Conservation (phyloP, 2,888 invertebrate genomes). For the Arctia plantaginis region DNA sequence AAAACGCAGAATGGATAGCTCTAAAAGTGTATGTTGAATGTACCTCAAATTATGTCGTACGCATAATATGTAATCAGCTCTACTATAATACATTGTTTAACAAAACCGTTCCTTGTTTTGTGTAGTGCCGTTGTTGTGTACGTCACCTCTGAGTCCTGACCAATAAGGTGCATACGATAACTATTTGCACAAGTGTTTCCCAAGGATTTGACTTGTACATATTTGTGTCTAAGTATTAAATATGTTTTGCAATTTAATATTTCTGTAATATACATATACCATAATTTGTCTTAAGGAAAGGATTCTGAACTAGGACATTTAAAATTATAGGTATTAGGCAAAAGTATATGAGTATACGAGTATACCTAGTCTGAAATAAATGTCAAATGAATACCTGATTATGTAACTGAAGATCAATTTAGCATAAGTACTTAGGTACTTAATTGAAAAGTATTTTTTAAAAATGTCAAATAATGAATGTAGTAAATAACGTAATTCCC, state of each 20-base stretch:
- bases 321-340: too few species aligned
- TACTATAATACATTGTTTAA: slow-evolving; percentile 18
- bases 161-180: slow-evolving; percentile 69
- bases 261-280: neutral
- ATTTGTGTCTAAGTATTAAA: neutral
- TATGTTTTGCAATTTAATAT: neutral
- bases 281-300: neutral
- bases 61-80: neutral
- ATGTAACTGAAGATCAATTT: neutral
- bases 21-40: neutral
- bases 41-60: neutral
- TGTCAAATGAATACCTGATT: neutral
- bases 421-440: neutral
- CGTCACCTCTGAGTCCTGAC: slow-evolving; percentile 45
- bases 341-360: too few species aligned
- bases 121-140: slow-evolving; percentile 33
- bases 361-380: too few species aligned
- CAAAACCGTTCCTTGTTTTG: slow-evolving; percentile 34
- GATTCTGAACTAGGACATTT: too few species aligned
- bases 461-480: neutral
- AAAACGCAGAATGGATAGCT: neutral
- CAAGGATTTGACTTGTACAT: slow-evolving; percentile 65
- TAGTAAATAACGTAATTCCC: neutral
- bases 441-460: neutral
- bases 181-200: slow-evolving; percentile 76